Conservation (phyloP, 2,113 vertebrate genomes). For the Rhinichthys klamathensis region DNA sequence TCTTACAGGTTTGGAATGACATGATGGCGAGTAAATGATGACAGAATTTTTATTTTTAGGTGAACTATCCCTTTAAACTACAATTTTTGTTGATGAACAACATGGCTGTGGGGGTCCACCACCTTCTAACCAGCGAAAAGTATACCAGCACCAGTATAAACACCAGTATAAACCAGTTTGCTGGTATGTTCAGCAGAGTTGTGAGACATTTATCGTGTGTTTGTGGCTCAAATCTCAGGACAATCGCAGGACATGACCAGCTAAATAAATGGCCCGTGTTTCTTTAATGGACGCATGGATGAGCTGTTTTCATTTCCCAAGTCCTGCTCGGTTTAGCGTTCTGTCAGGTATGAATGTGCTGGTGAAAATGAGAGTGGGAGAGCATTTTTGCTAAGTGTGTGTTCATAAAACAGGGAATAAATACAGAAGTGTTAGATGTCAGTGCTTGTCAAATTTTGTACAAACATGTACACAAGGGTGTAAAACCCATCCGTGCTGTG, state of each 20-base stretch:
- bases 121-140: neutral
- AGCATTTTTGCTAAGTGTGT: slow-evolving; percentile 9
- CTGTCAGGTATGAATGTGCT: slow-evolving; percentile 2
- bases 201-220: neutral
- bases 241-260: neutral
- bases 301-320: slow-evolving; percentile 50
- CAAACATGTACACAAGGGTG: neutral
- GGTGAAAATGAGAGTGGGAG: slow-evolving; percentile 14
- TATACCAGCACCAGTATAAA: too few relatives aligned
- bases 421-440: slow-evolving; percentile 8
- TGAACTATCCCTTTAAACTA: neutral
- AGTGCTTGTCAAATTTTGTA: neutral
- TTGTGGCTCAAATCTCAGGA: slow-evolving; percentile 11
- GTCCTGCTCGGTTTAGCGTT: neutral
- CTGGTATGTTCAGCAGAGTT: neutral
- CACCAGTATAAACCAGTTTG: slow-evolving; percentile 2
- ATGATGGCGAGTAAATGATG: neutral
- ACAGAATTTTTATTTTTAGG: neutral
- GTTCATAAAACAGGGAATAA: too few relatives aligned
- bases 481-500: neutral
- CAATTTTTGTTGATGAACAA: neutral
- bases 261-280: slow-evolving; percentile 31
- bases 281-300: slow-evolving; percentile 51
- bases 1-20: neutral
- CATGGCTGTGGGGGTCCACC: neutral